These are phyloP conservation scores for Micronisus gabar DNA, from an alignment of 2,113 vertebrate species.

Conservation along the genomic window DNA sequence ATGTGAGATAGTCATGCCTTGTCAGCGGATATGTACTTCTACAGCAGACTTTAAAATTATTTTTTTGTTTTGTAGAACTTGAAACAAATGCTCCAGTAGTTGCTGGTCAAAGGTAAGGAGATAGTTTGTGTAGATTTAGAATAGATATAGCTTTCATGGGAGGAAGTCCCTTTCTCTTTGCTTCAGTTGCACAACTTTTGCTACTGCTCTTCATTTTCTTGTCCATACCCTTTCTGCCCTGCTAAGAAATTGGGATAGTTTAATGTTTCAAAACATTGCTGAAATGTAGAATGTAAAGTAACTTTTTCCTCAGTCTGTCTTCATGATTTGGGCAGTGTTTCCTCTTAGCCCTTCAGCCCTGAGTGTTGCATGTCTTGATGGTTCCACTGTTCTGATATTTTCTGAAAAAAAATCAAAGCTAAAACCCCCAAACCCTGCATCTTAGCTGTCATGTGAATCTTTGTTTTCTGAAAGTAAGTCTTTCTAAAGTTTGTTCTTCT, in stretches of 20 bases:
- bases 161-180: conserved; percentile 18
- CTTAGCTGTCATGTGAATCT: neutral
- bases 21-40: conserved; percentile 15
- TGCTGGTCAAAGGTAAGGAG: conserved; percentile 79
- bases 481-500: neutral
- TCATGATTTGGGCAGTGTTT: neutral
- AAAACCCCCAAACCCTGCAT: neutral
- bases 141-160: conserved; percentile 14
- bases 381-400: neutral
- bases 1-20: conserved; percentile 19
- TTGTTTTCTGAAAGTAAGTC: neutral
- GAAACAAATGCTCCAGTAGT: conserved; percentile 75
- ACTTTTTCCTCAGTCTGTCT: neutral
- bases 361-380: neutral
- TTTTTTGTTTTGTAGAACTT: conserved; percentile 75
- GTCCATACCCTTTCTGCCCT: neutral
- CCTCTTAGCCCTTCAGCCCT: neutral
- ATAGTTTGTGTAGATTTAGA: conserved; percentile 44
- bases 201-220: neutral
- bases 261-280: neutral
- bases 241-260: neutral
- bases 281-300: neutral
- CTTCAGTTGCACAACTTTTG: neutral
- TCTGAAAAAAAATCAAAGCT: neutral
- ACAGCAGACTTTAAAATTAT: conserved; percentile 45